Evolutionary conservation across 2,888 invertebrate species (phyloP).

Genomic region (Netelia fuscicornis): DNA sequence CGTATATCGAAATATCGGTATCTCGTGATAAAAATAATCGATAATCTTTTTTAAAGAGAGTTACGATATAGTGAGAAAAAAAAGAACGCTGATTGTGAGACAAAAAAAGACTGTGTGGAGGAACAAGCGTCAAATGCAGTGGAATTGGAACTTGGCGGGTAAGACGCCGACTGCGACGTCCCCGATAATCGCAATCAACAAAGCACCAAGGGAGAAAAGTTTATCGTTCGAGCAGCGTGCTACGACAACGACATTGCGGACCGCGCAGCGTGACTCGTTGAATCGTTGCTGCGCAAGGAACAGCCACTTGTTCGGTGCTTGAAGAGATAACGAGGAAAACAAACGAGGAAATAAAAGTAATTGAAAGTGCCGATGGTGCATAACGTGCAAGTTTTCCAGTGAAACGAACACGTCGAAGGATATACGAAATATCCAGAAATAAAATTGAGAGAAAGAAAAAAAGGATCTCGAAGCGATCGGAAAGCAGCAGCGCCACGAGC

Average conservation of each 20-base stretch:
- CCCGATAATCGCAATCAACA: slow-evolving; percentile 14
- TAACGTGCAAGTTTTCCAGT: not conserved
- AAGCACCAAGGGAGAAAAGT: not conserved
- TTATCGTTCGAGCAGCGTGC: not conserved
- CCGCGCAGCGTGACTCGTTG: slow-evolving; percentile 49
- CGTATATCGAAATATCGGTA: slow-evolving; percentile 14
- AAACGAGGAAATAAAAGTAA: not conserved
- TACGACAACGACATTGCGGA: slow-evolving; percentile 16
- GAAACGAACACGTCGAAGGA: not conserved
- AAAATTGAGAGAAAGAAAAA: not conserved
- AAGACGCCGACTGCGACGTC: slow-evolving; percentile 64
- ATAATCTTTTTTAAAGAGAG: not conserved
- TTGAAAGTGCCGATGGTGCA: not conserved
- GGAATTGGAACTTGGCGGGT: slow-evolving; percentile 58
- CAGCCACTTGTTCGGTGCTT: slow-evolving; percentile 29
- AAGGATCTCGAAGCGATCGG: slow-evolving; percentile 33
- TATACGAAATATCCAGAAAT: not conserved
- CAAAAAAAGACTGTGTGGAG: slow-evolving; percentile 1
- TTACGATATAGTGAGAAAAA: not conserved
- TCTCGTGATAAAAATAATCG: not conserved
- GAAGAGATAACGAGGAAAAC: slow-evolving; percentile 9
- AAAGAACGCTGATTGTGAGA: not conserved
- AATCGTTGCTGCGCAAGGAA: slow-evolving; percentile 9
- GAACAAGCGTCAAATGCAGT: slow-evolving; percentile 61
- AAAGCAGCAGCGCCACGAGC: slow-evolving; percentile 49